Percentiles rank a stretch among this genome's conserved stretches.
Evolutionary conservation across 2,888 invertebrate species (phyloP).

Genomic region (Cheilosia variabilis): DNA sequence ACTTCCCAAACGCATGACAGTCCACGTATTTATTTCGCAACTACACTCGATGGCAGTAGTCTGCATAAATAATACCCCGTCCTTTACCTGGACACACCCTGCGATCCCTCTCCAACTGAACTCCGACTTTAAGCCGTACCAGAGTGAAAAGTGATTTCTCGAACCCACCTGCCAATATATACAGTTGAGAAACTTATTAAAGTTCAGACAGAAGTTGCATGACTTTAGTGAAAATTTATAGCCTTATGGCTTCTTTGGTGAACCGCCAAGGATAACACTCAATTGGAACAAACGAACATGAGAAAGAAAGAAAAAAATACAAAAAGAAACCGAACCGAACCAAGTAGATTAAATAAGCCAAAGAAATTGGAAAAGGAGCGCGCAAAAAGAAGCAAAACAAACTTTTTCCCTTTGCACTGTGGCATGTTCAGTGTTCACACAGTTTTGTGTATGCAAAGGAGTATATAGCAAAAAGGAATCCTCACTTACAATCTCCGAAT

Average conservation of each 20-base stretch:
- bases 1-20: conserved; percentile 4
- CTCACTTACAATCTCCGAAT: conserved; percentile 40
- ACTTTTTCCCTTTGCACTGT: conserved; percentile 38
- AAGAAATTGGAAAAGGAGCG: conserved; percentile 24
- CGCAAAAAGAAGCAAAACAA: conserved; percentile 5
- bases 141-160: conserved; percentile 33
- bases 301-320: not conserved
- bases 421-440: conserved; percentile 37
- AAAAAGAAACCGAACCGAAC: not conserved
- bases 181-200: conserved; percentile 41
- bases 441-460: conserved; percentile 47
- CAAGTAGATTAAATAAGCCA: conserved; percentile 58
- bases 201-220: conserved; percentile 53
- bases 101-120: not conserved
- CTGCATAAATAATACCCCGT: not conserved
- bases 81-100: not conserved
- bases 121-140: conserved; percentile 6
- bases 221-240: conserved; percentile 53
- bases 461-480: conserved; percentile 22
- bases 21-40: not conserved
- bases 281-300: conserved; percentile 41
- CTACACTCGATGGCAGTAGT: not conserved
- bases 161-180: conserved; percentile 49
- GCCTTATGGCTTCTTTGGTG: conserved; percentile 40
- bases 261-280: conserved; percentile 53